Evolutionary conservation across 1,140 invertebrate genomes (phyloP).

Genomic region (Caenorhabditis latens): DNA sequence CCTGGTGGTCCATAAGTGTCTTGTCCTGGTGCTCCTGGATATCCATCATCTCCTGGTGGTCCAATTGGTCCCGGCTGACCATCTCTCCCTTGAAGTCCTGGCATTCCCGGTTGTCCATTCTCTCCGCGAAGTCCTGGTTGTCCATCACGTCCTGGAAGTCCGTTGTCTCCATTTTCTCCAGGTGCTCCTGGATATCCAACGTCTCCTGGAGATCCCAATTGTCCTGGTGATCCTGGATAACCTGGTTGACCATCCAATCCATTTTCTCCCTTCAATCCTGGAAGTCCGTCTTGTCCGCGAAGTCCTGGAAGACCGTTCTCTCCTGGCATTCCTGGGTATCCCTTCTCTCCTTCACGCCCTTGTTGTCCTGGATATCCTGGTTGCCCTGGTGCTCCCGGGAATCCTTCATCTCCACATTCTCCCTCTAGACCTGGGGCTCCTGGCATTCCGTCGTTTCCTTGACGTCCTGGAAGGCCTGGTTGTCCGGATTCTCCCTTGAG

Average conservation of each 20-base stretch:
- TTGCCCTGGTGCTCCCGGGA: constrained; percentile 59
- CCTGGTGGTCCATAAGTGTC: constrained; percentile 64
- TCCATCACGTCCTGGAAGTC: constrained; percentile 61
- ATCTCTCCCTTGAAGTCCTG: constrained; percentile 65
- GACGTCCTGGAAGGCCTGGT: constrained; percentile 64
- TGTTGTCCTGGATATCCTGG: constrained; percentile 66
- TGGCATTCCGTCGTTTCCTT: constrained; percentile 64
- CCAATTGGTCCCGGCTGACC: constrained; percentile 67
- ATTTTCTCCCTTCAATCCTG: constrained; percentile 62
- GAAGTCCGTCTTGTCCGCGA: constrained; percentile 58
- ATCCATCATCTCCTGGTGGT: constrained; percentile 65
- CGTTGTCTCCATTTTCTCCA: constrained; percentile 64
- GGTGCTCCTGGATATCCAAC: constrained; percentile 64
- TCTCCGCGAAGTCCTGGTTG: constrained; percentile 68
- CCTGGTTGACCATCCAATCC: constrained; percentile 67
- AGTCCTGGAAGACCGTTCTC: constrained; percentile 62
- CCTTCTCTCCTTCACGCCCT: constrained; percentile 69
- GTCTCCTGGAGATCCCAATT: constrained; percentile 61
- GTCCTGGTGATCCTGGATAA: constrained; percentile 65
- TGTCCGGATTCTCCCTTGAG: constrained; percentile 62
- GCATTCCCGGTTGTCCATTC: constrained; percentile 64
- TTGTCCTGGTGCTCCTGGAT: constrained; percentile 66
- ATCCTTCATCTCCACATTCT: constrained; percentile 65
- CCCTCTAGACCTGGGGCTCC: constrained; percentile 64
- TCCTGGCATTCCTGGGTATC: constrained; percentile 66